phyloP scores from a whole-genome alignment of 2,797 vertebrate species.

The Botia kubotai region DNA sequence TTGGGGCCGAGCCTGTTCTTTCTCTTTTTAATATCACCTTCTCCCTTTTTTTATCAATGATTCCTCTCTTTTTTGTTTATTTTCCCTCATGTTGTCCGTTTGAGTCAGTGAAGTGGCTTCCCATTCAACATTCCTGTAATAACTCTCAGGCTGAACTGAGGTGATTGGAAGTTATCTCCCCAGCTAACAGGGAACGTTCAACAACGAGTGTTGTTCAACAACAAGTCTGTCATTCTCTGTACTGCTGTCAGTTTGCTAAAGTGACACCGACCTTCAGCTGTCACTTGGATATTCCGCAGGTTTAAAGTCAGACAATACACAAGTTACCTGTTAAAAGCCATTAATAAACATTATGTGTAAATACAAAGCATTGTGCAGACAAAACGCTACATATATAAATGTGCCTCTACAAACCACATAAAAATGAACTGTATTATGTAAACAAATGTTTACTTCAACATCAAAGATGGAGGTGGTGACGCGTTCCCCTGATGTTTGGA shows the following conservation, averaged over 20 bases:
- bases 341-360: too few species aligned
- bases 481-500: too few species aligned
- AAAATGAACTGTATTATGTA: too few species aligned
- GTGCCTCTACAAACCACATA: too few species aligned
- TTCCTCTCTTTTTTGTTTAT: background rate
- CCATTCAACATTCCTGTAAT: slow-evolving; percentile 39
- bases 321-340: background rate
- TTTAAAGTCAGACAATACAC: background rate
- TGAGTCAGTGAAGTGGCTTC: background rate
- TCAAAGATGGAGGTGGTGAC: too few species aligned
- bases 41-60: slow-evolving; percentile 5
- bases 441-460: too few species aligned
- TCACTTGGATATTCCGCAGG: slow-evolving; percentile 58
- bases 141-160: slow-evolving; percentile 57
- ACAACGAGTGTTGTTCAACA: too few species aligned
- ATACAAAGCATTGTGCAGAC: too few species aligned
- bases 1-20: background rate
- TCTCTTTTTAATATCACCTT: background rate
- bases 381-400: too few species aligned
- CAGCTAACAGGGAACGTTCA: too few species aligned
- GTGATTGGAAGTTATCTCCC: slow-evolving; percentile 16
- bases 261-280: slow-evolving; percentile 54
- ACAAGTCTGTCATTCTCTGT: background rate
- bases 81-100: background rate
- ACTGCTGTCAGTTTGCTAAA: slow-evolving; percentile 36